Evolutionary conservation across 2,113 vertebrate genomes (phyloP), one percentile per base, ranked within the genome.

Genomic region (Lamprologus tigripictilis): DNA sequence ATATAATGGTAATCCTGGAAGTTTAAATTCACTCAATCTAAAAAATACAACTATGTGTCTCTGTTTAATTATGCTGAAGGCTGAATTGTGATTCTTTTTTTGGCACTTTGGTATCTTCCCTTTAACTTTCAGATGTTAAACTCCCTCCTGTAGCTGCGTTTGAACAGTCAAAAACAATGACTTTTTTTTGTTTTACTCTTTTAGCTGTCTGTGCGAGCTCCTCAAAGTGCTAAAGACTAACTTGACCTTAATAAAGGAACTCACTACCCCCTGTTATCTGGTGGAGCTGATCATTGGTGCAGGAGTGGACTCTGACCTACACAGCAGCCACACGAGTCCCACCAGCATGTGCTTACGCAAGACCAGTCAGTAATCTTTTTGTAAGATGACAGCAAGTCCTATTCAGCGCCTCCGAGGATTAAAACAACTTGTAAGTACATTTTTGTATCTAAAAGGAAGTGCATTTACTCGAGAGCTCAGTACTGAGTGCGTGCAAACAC

Each of bases 251-350:
- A 81, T 53, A 82, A 35, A 12, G 71, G 42, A 26, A 40, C 5
- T 55, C 55, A 21, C 83, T 66, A 37, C 83, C 83, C 89, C 76
- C 42, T 81, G 80, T 90, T 88, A 82, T 73, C 63, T 55, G 82
- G 58, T 26, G 53, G 35, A 57, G 82, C 82, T 53, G 87, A 66
- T 81, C 68, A 7, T 19, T 54, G 10, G 54, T 73, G 47, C 83
- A 47, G 82, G 53, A 26, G 33, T 91, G 94, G 94, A 96, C 94
- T 95, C 88, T 96, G 95, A 94, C 90, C 95, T 86, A 23, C 58
- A 76, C 86, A 79, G 21, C 4, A 81, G 55, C 40, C 89, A 88
- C 71, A 63, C 31, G 81, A 88, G 47, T 80, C 79, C 71, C 85
- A 86, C 83, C 73, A 61, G 83, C 17, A 31, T 16, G 66, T 79